Evolutionary conservation across 2,113 vertebrate species (phyloP).

Genomic region (Oenanthe oenanthe): DNA sequence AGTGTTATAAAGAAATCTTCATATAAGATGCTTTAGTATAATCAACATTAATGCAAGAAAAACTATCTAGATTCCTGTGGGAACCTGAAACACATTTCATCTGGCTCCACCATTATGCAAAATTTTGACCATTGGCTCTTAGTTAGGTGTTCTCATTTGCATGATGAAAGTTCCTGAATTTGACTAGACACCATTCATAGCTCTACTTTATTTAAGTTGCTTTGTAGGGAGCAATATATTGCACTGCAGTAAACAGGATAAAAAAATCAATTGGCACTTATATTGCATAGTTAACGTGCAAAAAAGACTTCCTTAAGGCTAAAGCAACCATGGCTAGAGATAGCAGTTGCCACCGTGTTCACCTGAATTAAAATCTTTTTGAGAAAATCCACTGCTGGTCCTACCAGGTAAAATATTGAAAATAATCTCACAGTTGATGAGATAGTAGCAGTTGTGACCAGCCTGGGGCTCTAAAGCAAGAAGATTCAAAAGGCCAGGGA

Average conservation of each 20-base stretch:
- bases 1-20: neutral
- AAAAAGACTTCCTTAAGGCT: neutral
- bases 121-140: conserved; percentile 67
- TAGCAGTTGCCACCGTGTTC: neutral
- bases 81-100: conserved; percentile 51
- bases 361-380: conserved; percentile 37
- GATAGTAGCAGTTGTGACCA: neutral
- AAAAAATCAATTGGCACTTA: neutral
- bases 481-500: neutral
- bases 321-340: neutral
- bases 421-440: conserved; percentile 18
- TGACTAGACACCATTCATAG: conserved; percentile 31
- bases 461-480: neutral
- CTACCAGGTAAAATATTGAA: conserved; percentile 37
- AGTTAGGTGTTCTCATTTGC: conserved; percentile 65
- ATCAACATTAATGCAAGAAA: conserved; percentile 46
- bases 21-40: conserved; percentile 36
- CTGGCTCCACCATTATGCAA: conserved; percentile 63
- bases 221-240: conserved; percentile 1
- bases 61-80: conserved; percentile 36
- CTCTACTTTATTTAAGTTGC: neutral
- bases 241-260: neutral
- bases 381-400: conserved; percentile 2
- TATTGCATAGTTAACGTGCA: conserved; percentile 35
- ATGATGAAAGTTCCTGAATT: conserved; percentile 58